These are phyloP conservation scores for Glyphotaelius pellucidus DNA, from an alignment of 2,888 invertebrate genomes.

Conservation along the genomic window DNA sequence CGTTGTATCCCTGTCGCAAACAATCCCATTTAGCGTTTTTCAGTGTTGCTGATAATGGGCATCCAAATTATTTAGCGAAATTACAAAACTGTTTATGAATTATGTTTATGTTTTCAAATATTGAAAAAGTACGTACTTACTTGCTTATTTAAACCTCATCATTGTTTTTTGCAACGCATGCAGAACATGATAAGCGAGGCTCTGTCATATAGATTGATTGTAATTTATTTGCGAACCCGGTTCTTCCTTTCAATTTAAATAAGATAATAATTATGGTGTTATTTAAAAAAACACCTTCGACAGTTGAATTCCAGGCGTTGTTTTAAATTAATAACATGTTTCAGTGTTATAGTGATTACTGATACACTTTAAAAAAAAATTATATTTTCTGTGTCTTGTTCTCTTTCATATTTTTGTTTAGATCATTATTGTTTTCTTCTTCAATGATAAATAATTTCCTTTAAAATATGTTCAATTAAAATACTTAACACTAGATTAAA, in stretches of 20 bases:
- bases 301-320: not conserved
- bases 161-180: no score
- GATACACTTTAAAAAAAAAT: no score
- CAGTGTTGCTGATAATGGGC: not conserved
- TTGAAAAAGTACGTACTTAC: not conserved
- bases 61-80: not conserved
- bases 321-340: not conserved
- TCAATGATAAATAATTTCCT: no score
- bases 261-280: not conserved
- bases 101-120: not conserved
- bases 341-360: no score
- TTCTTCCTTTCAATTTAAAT: not conserved
- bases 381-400: no score
- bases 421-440: no score
- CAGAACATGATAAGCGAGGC: no score
- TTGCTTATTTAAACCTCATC: not conserved
- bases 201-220: not conserved
- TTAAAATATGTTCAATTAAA: no score
- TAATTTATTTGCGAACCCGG: no score
- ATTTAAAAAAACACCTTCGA: not conserved
- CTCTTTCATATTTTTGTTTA: no score
- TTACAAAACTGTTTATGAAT: not conserved
- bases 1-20: not conserved
- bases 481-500: no score
- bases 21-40: no score